These are phyloP conservation scores for Sogatella furcifera DNA, from an alignment of 1,140 invertebrate genomes.

Conservation along the genomic window DNA sequence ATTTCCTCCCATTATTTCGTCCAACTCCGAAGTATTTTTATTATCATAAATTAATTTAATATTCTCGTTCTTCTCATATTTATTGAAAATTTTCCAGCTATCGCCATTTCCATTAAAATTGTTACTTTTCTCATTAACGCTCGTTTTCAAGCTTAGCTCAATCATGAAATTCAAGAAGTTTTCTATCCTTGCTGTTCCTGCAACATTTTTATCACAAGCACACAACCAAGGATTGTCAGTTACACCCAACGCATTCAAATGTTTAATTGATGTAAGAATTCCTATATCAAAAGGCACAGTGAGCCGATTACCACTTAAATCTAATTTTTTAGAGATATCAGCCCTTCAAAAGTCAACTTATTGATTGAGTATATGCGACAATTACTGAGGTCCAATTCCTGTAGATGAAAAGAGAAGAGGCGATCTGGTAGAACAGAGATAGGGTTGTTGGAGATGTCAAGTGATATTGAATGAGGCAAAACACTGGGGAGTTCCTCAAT, in stretches of 20 bases:
- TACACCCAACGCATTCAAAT: not conserved
- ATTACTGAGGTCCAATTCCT: not conserved
- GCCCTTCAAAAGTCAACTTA: not conserved
- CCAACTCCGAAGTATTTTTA: not conserved
- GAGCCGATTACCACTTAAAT: not conserved
- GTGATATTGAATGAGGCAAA: not conserved
- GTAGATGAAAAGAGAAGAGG: not conserved
- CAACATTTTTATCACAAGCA: not conserved
- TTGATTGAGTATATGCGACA: not conserved
- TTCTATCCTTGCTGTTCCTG: not conserved
- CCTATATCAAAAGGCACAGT: not conserved
- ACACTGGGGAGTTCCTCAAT: not conserved
- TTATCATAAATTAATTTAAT: too few species aligned
- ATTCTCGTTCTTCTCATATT: too few species aligned
- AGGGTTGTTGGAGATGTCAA: not conserved
- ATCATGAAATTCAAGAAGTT: not conserved
- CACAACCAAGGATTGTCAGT: not conserved
- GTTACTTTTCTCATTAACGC: too few species aligned
- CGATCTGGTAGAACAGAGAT: not conserved
- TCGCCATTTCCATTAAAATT: too few species aligned
- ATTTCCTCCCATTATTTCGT: not conserved
- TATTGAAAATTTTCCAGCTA: too few species aligned
- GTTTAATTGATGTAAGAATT: not conserved
- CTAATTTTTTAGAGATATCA: not conserved
- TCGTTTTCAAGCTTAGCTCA: not conserved